Base-by-base conservation (phyloP, 2,797 vertebrate species). In the Lepilemur ruficaudatus region DNA sequence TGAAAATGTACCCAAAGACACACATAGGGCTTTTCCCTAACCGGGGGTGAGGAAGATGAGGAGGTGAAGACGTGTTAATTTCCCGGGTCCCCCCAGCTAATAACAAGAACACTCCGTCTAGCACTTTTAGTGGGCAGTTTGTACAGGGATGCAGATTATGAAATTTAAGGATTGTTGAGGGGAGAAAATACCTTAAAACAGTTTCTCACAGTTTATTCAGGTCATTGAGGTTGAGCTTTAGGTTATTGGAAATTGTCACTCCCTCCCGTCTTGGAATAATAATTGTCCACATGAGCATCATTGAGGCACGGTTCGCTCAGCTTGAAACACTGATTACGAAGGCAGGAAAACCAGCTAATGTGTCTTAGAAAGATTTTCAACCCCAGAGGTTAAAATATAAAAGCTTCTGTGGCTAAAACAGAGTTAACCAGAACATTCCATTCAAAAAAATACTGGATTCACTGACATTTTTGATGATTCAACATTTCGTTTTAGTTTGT, bases 381-480 rank as follows among this genome's bases (percentile, higher is more conserved):
- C 20, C 30, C 32, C 17, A 3, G 4, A 65, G 11, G 12, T 50
- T 92, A 69, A 91, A 93, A 90, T 78, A 7, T 38, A 76, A 93
- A 93, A 73, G 25, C 13, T 12, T 81, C 13, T 20, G 0, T 83
- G 76, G 75, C n/a, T 78, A 23, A 84, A 94, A 61, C 7, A 41
- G 83, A 95, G 69, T 94, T 87, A 83, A 61, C 61, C 14, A 70
- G 84, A 89, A 94, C 43, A 67, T 70, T 73, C 43, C 35, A 25
- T 87, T 78, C 69, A 50, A 89, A 89, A 87, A 57, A 95, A 86
- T 57, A 59, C 61, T 38, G 10, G 22, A 22, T 92, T 76, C 46
- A 43, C 63, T 72, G 65, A 38, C 32, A 75, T 69, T 91, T 91
- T 35, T 63, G 35, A 43, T 57, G 55, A 91, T n/a, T 83, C 59